Evolutionary conservation across 2,113 vertebrate genomes (phyloP), one percentile per base, ranked within the genome.

Genomic region (Stigmatopora nigra): DNA sequence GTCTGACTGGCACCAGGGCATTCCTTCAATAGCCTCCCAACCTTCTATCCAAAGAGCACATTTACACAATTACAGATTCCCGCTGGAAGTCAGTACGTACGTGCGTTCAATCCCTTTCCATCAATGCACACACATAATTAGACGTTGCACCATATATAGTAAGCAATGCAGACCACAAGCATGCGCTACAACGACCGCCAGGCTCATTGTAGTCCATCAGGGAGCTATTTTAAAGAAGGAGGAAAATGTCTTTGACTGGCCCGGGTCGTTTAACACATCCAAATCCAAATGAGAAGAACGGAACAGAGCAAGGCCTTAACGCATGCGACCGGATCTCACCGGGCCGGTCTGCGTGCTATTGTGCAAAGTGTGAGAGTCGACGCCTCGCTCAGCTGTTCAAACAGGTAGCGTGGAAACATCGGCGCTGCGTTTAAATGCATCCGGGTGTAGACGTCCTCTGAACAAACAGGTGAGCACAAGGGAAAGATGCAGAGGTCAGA

Each of bases 331-430:
- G 20, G 15, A 45, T 78, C 69, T 72, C 65, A 71, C 72, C 70
- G 81, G 74, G 71, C 65, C 73, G 72, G 56, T 77, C 65, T n/a
- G 16, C 25, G 2, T 66, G 70, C 80, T 68, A 71, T 84, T 87
- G 81, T 79, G 83, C 67, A 82, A 83, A 82, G 82, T 82, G 71
- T 71, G 84, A 73, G 77, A 86, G 79, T 86, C 84, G 83, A 82
- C 76, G 69, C 79, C 71, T 70, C 65, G 60, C 68, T 90, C 89
- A 89, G 90, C 88, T 90, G 90, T 89, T 89, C 83, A 90, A 91
- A 90, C 82, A 91, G 78, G 79, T 83, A 85, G 79, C 57, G 58
- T 79, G 67, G 81, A 78, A 80, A 77, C 79, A 70, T 64, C 17
- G 72, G 73, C 61, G 80, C 68, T 69, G 67, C 76, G 84, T 87